Evolutionary conservation across 2,888 invertebrate species (phyloP).

Genomic region (Kuschelorhynchus macadamiae): DNA sequence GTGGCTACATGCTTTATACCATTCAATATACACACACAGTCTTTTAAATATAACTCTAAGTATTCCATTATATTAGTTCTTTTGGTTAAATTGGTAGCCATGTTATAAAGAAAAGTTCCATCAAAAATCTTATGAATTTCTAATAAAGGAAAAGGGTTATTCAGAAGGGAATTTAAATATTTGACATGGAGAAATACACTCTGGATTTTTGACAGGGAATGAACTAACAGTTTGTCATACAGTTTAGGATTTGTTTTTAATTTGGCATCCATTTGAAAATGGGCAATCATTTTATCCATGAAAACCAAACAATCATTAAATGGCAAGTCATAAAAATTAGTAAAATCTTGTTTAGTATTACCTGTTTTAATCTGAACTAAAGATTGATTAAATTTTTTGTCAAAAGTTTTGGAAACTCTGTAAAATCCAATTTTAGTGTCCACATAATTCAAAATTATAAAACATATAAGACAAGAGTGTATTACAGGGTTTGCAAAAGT

Average conservation of each 20-base stretch:
- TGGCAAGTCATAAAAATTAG: slow-evolving; percentile 70
- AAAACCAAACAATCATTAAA: slow-evolving; percentile 74
- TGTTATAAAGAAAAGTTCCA: slow-evolving; percentile 84
- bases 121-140: slow-evolving; percentile 77
- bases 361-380: slow-evolving; percentile 45
- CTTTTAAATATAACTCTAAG: slow-evolving; percentile 52
- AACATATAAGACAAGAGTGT: slow-evolving; percentile 73
- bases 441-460: slow-evolving; percentile 73
- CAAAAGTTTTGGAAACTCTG: slow-evolving; percentile 65
- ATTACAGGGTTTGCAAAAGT: slow-evolving; percentile 66
- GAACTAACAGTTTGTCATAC: slow-evolving; percentile 73
- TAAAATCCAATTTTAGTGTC: slow-evolving; percentile 73
- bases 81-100: slow-evolving; percentile 74
- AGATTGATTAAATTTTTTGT: slow-evolving; percentile 67
- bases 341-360: slow-evolving; percentile 54
- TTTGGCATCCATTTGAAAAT: slow-evolving; percentile 74
- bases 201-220: slow-evolving; percentile 78
- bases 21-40: slow-evolving; percentile 44
- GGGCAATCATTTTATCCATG: slow-evolving; percentile 73
- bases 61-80: slow-evolving; percentile 56
- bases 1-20: slow-evolving; percentile 25
- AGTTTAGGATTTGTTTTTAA: slow-evolving; percentile 71
- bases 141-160: slow-evolving; percentile 73
- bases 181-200: slow-evolving; percentile 74
- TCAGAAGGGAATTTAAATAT: slow-evolving; percentile 77